These are phyloP conservation scores for Mythimna impura DNA, from an alignment of 2,888 invertebrate genomes.

Conservation along the genomic window DNA sequence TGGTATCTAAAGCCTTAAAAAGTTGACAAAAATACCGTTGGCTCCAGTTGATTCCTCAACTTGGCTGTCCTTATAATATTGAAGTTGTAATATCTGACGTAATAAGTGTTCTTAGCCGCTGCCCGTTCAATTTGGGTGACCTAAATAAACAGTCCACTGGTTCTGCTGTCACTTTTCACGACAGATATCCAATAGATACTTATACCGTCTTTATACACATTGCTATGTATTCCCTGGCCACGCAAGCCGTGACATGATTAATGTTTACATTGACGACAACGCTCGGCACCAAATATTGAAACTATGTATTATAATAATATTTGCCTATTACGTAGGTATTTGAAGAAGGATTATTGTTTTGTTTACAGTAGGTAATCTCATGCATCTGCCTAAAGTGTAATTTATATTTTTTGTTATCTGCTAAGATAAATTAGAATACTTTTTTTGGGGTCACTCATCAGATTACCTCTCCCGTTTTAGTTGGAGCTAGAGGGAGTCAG, in stretches of 20 bases:
- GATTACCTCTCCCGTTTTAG: not conserved
- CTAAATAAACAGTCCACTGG: constrained; percentile 45
- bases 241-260: constrained; percentile 56
- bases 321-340: constrained; percentile 37
- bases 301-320: constrained; percentile 49
- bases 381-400: constrained; percentile 11
- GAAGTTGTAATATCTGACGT: constrained; percentile 22
- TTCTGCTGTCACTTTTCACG: constrained; percentile 5
- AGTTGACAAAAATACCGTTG: not conserved
- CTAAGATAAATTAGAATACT: not conserved
- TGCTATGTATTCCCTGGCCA: constrained; percentile 42
- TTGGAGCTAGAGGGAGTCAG: not conserved
- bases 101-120: constrained; percentile 10
- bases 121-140: constrained; percentile 10
- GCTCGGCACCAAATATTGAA: constrained; percentile 39
- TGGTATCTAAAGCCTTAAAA: constrained; percentile 1
- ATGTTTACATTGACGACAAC: constrained; percentile 50
- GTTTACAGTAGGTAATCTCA: constrained; percentile 12
- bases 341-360: constrained; percentile 32
- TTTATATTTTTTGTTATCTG: not conserved
- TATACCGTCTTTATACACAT: constrained; percentile 18
- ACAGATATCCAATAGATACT: constrained; percentile 20
- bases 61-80: not conserved
- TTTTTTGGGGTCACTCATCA: not conserved
- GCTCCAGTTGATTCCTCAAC: not conserved